phyloP scores from a whole-genome alignment of 2,797 vertebrate species.

The Gadopsis marmoratus region DNA sequence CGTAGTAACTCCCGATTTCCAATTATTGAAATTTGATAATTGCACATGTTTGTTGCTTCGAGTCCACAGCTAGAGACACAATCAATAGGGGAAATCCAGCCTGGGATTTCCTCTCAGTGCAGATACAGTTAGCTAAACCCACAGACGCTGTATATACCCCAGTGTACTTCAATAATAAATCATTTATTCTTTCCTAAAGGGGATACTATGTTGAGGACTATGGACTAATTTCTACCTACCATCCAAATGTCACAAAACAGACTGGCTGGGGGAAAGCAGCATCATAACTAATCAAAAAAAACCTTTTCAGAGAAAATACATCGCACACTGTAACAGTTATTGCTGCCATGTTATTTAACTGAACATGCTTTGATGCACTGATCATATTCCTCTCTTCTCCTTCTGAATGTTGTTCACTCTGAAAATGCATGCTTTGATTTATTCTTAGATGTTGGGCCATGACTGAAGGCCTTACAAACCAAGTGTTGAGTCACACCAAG shows the following conservation, averaged over 20 bases:
- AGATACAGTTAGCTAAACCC: background rate
- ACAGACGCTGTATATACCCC: background rate
- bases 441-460: background rate
- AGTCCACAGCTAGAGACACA: constrained; percentile 12
- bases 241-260: background rate
- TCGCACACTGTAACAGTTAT: background rate
- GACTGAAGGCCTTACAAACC: background rate
- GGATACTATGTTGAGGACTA: background rate
- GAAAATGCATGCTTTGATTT: background rate
- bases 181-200: background rate
- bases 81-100: background rate
- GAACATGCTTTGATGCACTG: background rate
- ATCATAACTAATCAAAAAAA: background rate
- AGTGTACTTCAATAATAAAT: background rate
- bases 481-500: background rate
- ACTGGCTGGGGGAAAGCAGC: background rate
- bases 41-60: constrained; percentile 38
- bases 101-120: background rate
- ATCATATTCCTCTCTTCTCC: constrained; percentile 4
- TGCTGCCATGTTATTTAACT: constrained; percentile 2
- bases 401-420: background rate
- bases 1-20: background rate
- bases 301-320: background rate
- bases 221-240: background rate
- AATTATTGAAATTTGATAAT: constrained; percentile 64